phyloP scores from a whole-genome alignment of 2,797 vertebrate genomes.

The Paguma larvata region DNA sequence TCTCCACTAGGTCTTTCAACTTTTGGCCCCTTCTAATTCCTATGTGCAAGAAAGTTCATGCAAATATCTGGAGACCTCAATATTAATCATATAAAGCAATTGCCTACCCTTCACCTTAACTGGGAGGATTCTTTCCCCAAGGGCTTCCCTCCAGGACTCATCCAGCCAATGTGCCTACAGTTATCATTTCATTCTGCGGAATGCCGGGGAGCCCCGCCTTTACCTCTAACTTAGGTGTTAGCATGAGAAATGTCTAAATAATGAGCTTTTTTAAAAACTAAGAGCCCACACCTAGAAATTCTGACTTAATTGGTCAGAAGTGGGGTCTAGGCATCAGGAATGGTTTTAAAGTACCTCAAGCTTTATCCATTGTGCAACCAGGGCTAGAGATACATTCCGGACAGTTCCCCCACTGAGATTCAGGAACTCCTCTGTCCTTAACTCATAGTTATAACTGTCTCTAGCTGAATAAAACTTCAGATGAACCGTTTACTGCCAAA shows the following conservation, averaged over 20 bases:
- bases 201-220: neutral
- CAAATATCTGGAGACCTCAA: neutral
- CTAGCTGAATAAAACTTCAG: slow-evolving; percentile 27
- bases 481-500: slow-evolving; percentile 29
- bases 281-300: neutral
- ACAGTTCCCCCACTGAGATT: neutral
- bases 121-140: neutral
- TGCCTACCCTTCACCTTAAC: neutral
- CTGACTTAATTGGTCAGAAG: neutral
- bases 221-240: neutral
- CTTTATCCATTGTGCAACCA: neutral
- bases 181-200: neutral
- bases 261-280: neutral
- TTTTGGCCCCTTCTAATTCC: neutral
- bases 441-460: neutral
- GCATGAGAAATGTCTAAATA: neutral
- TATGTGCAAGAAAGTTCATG: neutral
- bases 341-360: neutral
- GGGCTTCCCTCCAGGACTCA: neutral
- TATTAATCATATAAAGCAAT: neutral
- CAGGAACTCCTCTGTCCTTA: neutral
- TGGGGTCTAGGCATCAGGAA: neutral
- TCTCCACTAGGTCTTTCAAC: neutral
- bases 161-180: neutral
- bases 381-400: neutral